phyloP scores from a whole-genome alignment of 2,797 vertebrate genomes.

The Falco peregrinus region DNA sequence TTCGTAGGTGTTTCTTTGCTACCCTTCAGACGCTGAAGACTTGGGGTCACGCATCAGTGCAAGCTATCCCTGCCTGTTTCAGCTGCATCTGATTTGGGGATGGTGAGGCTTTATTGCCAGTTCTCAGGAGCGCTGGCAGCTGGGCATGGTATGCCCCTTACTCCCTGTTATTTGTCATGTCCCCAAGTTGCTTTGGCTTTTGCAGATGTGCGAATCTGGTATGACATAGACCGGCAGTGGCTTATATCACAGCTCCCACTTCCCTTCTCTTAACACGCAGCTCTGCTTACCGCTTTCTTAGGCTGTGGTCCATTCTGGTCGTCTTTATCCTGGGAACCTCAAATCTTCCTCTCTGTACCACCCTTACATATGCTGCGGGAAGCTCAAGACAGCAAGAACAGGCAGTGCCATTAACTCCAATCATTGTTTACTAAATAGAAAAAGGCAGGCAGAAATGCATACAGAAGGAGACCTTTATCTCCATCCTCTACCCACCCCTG shows the following conservation, averaged over 20 bases:
- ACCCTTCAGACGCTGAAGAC: neutral
- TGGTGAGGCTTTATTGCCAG: neutral
- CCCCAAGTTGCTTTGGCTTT: neutral
- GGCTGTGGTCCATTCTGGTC: neutral
- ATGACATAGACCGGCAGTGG: neutral
- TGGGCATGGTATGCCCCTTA: neutral
- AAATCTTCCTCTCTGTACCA: neutral
- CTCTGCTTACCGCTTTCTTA: neutral
- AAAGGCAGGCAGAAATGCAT: neutral
- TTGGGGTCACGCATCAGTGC: neutral
- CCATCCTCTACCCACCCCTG: neutral
- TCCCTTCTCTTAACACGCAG: neutral
- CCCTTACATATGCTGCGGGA: neutral
- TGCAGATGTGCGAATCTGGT: neutral
- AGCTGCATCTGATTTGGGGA: neutral
- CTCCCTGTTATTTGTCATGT: neutral
- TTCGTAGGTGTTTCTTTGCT: neutral
- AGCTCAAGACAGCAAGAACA: neutral
- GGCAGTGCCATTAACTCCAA: neutral
- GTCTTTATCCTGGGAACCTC: neutral
- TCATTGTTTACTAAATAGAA: neutral
- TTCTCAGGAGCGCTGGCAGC: neutral
- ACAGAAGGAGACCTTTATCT: neutral
- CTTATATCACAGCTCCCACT: neutral
- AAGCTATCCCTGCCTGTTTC: neutral